Evolutionary conservation across 2,888 invertebrate genomes (phyloP).

Genomic region (Caenorhabditis afra): DNA sequence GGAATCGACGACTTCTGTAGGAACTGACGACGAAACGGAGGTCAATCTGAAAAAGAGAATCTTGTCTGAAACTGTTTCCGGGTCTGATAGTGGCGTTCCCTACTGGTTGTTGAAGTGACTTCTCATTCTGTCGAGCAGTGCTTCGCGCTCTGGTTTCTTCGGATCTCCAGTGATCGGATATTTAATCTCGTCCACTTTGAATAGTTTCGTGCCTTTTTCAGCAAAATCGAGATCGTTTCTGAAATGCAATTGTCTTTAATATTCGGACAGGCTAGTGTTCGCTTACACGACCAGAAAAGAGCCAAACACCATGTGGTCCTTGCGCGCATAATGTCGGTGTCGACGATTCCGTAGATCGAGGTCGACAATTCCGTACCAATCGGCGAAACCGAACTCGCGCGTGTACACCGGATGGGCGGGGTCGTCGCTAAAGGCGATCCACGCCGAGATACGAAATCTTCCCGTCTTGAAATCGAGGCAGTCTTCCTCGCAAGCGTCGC

Average conservation of each 20-base stretch:
- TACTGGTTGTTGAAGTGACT: no score
- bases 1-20: no score
- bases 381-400: slow-evolving; percentile 13
- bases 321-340: not conserved
- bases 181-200: not conserved
- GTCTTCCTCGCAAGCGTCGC: not conserved
- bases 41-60: no score
- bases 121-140: not conserved
- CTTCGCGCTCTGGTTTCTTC: not conserved
- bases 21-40: no score
- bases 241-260: no score
- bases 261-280: no score
- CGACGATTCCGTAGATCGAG: no score
- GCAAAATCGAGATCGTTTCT: not conserved
- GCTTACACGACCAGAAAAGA: not conserved
- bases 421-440: slow-evolving; percentile 32
- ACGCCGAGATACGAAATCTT: not conserved
- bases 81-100: no score
- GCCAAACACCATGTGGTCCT: no score
- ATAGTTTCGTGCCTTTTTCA: not conserved
- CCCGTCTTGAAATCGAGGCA: not conserved
- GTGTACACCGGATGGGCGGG: slow-evolving; percentile 10
- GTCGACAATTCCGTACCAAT: slow-evolving; percentile 20
- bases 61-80: no score
- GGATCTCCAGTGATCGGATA: not conserved